Conservation (phyloP, 2,888 invertebrate species). For the Boloria euphrosyne region DNA sequence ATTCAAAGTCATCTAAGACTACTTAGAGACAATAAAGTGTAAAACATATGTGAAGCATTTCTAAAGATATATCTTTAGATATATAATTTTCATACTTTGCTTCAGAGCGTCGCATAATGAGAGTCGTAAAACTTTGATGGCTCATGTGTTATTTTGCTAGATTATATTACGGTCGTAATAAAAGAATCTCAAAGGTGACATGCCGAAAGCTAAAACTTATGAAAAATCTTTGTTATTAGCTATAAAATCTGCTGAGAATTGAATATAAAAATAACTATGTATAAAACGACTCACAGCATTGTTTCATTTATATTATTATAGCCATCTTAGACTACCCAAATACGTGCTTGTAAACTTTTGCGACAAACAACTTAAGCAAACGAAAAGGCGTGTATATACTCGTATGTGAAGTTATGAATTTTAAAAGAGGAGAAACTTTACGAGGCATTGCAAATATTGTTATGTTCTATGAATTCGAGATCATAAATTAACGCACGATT, state of each 20-base stretch:
- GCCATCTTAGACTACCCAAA: no score
- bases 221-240: neutral
- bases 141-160: slow-evolving; percentile 12
- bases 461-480: no score
- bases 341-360: slow-evolving; percentile 7
- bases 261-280: no score
- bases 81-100: slow-evolving; percentile 2
- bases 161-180: slow-evolving; percentile 4
- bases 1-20: no score
- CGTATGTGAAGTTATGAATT: slow-evolving; percentile 14
- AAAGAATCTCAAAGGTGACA: slow-evolving; percentile 8
- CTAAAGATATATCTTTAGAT: neutral
- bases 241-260: neutral
- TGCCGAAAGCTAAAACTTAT: neutral
- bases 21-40: no score
- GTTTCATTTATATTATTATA: no score
- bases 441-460: neutral
- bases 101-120: slow-evolving; percentile 15
- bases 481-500: no score
- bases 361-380: slow-evolving; percentile 1
- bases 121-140: slow-evolving; percentile 24
- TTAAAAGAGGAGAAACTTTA: slow-evolving; percentile 10
- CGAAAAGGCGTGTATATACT: slow-evolving; percentile 1
- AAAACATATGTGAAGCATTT: no score
- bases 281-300: no score